Evolutionary conservation across 2,888 invertebrate species (phyloP), one percentile per base, ranked within the genome.

Genomic region (Leuctra nigra): DNA sequence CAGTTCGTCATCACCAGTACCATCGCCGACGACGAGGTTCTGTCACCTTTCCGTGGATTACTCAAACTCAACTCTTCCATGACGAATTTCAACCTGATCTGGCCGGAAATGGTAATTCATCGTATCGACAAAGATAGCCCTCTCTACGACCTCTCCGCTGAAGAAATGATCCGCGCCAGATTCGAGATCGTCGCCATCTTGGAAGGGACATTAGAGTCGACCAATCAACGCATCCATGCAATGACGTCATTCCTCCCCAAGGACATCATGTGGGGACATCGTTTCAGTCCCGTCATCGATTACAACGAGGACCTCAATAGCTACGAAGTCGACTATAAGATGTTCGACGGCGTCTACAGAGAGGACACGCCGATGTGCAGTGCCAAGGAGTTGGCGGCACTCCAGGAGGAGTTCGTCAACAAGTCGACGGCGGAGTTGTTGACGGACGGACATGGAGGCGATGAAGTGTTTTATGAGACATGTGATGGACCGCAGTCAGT

Each of bases 31-130:
- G 55, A 59, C 44, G 55, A 41, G 18, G 52, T 25, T 14, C 18
- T 18, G 11, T 16, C 41, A 4, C 41, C 41, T 11, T 41, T 41
- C 20, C 41, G 41, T 18, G 20, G 18, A n/a, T 2, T 16, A 3
- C 41, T 41, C 2, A 41, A 41, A 16, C 11, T 20, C 16, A 41
- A 41, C 41, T 35, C 33, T 29, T n/a, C 29, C 48, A 62, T 61
- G 60, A 75, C 79, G 61, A 67, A 76, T 6, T 70, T 81, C 6
- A 85, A 91, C 65, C 78, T 90, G 44, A 78, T 90, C 36, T 94
- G 93, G 93, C 94, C 94, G 0, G 83, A 90, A 66, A 88, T 89
- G 1, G 81, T 93, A 7, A 86, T 87, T 11, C 94, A 95, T 70
- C 78, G 80, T 57, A 93, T 95, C 61, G 84, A 89, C 66, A 77